Conservation (phyloP, 1,140 invertebrate species). For the Papilio glaucus region DNA sequence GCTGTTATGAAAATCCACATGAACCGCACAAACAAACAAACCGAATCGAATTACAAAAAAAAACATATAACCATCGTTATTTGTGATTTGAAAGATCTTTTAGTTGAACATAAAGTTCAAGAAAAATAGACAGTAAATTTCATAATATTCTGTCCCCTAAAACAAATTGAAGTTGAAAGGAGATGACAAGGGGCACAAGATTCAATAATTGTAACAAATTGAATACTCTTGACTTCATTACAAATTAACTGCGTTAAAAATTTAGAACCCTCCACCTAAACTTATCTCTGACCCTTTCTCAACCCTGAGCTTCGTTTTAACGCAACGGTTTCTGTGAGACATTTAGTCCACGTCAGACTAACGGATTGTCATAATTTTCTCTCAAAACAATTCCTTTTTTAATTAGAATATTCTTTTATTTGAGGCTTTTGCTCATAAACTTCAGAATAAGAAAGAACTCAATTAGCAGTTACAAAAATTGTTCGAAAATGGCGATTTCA, state of each 20-base stretch:
- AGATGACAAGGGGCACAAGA: neutral
- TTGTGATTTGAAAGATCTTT: too few relatives aligned
- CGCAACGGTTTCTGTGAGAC: slow-evolving; percentile 60
- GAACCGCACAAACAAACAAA: too few relatives aligned
- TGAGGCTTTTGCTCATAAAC: neutral
- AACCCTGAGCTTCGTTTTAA: slow-evolving; percentile 50
- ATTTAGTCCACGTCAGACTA: slow-evolving; percentile 66
- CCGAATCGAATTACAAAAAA: too few relatives aligned
- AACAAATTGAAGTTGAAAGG: neutral
- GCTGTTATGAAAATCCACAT: too few relatives aligned
- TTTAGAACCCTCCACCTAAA: slow-evolving; percentile 49
- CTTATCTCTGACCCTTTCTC: slow-evolving; percentile 51
- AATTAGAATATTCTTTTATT: too few relatives aligned
- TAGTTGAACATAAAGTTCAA: too few relatives aligned
- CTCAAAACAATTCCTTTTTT: slow-evolving; percentile 59
- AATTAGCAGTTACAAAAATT: too few relatives aligned
- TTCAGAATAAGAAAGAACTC: too few relatives aligned
- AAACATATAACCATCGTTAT: too few relatives aligned
- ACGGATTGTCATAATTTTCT: slow-evolving; percentile 66
- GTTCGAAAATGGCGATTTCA: too few relatives aligned
- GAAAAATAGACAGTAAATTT: too few relatives aligned
- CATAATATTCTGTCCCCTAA: slow-evolving; percentile 44
- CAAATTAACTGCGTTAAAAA: slow-evolving; percentile 62
- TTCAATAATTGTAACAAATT: slow-evolving; percentile 43
- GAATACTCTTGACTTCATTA: slow-evolving; percentile 56